A percentile compares a stretch with the other conserved stretches of the same genome.
phyloP scores from a whole-genome alignment of 2,797 vertebrate species.

The Sebastes kiyomatsui region DNA sequence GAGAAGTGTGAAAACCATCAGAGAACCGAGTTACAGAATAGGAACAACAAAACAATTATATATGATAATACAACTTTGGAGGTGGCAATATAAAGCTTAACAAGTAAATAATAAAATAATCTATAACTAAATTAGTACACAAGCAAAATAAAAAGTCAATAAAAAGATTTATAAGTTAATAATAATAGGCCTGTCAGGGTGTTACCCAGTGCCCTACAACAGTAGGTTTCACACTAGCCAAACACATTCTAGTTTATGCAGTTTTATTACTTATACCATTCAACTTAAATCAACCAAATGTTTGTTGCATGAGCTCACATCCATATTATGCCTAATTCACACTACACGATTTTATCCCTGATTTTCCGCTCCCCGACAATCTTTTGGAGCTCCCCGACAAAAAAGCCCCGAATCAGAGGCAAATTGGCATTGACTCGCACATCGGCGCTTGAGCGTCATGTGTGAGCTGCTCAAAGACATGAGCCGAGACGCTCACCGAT shows the following conservation, averaged over 20 bases:
- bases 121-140: not conserved
- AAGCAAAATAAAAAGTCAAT: not conserved
- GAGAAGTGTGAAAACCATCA: not conserved
- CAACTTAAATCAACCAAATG: not conserved
- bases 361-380: too few species aligned
- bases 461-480: too few species aligned
- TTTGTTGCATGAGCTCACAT: not conserved
- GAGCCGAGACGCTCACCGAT: too few species aligned
- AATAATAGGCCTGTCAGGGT: not conserved
- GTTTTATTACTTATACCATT: not conserved
- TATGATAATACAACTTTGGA: not conserved
- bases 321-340: not conserved
- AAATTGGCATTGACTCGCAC: too few species aligned
- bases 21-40: not conserved
- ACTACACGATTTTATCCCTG: too few species aligned
- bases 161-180: not conserved
- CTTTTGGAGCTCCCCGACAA: too few species aligned
- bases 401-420: too few species aligned
- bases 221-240: not conserved
- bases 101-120: slow-evolving; percentile 5
- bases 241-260: not conserved
- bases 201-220: not conserved
- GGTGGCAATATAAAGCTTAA: not conserved
- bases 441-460: too few species aligned
- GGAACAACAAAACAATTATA: slow-evolving; percentile 13